phyloP scores from a whole-genome alignment of 2,888 invertebrate species.

The Capitulum mitella region DNA sequence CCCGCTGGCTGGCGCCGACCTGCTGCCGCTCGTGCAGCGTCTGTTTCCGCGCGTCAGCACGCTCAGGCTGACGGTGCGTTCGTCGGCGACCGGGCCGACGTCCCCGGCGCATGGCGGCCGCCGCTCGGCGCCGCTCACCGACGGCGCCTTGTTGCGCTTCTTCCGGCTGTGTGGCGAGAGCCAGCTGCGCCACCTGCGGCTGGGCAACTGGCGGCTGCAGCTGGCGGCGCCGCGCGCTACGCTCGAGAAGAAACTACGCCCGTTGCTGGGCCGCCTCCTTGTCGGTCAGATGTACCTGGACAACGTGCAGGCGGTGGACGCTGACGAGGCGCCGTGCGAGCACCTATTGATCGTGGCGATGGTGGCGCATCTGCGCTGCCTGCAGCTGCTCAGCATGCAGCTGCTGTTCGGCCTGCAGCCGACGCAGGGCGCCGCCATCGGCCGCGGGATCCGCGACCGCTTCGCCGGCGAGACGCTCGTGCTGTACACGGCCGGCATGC shows the following conservation, averaged over 20 bases:
- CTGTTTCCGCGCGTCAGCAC: constrained; percentile 38
- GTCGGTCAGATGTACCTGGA: constrained; percentile 42
- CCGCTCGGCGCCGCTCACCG: constrained; percentile 40
- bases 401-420: constrained; percentile 40
- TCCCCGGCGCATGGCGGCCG: no score
- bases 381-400: constrained; percentile 43
- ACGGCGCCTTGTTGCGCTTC: constrained; percentile 41
- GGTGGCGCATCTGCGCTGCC: constrained; percentile 42
- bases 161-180: constrained; percentile 39
- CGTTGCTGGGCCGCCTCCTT: constrained; percentile 42
- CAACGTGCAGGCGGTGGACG: constrained; percentile 42
- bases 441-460: constrained; percentile 43
- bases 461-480: constrained; percentile 43
- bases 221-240: constrained; percentile 41
- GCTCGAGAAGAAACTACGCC: constrained; percentile 41
- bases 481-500: constrained; percentile 40
- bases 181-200: constrained; percentile 42
- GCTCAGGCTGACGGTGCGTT: constrained; percentile 41
- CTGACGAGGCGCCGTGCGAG: constrained; percentile 40
- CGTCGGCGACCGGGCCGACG: no score
- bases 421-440: constrained; percentile 43
- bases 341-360: constrained; percentile 42
- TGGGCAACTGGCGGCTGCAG: constrained; percentile 43
- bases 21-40: constrained; percentile 42
- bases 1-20: constrained; percentile 34